Conservation (phyloP, 2,888 invertebrate species). For the Hemaris fuciformis region DNA sequence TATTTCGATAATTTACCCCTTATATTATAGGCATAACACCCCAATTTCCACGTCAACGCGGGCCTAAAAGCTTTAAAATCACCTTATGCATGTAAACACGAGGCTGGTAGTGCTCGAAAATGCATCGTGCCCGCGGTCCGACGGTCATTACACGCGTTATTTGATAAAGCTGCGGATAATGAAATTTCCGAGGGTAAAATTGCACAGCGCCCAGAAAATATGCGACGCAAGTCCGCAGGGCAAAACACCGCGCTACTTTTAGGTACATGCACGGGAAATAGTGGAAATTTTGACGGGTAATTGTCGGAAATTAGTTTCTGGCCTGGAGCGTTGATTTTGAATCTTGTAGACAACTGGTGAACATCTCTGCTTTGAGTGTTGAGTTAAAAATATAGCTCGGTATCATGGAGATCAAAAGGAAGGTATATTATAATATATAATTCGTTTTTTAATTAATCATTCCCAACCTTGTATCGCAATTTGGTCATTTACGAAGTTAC, state of each 20-base stretch:
- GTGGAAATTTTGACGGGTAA: neutral
- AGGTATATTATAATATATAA: no score
- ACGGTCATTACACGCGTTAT: conserved; percentile 62
- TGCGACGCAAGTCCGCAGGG: neutral
- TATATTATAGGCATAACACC: neutral
- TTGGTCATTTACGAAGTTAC: no score
- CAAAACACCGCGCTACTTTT: neutral
- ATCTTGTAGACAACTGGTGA: neutral
- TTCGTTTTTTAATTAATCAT: no score
- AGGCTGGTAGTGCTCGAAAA: conserved; percentile 25
- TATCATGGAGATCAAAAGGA: no score
- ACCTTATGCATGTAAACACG: conserved; percentile 14
- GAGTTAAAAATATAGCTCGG: neutral
- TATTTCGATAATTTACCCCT: neutral
- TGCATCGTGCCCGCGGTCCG: conserved; percentile 29
- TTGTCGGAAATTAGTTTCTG: neutral
- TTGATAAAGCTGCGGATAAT: conserved; percentile 69
- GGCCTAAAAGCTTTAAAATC: neutral
- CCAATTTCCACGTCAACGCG: neutral
- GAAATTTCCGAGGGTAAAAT: conserved; percentile 52
- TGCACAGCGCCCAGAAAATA: conserved; percentile 20
- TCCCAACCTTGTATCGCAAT: no score
- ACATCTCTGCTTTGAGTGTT: no score
- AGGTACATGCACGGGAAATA: neutral
- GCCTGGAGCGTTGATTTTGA: neutral